phyloP scores from a whole-genome alignment of 2,888 invertebrate genomes.

The Chymomyza fuscimana region DNA sequence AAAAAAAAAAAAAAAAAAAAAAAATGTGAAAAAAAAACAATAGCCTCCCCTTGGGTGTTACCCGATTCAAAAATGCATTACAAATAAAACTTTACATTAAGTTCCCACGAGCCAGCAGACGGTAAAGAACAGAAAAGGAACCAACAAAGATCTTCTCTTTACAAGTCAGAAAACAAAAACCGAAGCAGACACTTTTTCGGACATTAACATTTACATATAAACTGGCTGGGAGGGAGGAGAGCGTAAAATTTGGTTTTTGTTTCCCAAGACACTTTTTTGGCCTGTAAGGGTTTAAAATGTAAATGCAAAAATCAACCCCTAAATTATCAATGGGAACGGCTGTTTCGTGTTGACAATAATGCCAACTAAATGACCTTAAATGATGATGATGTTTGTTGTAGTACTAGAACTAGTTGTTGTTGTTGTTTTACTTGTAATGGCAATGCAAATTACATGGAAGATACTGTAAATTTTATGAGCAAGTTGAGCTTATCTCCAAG shows the following conservation, averaged over 20 bases:
- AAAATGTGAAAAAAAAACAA: not conserved
- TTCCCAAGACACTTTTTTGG: conserved; percentile 30
- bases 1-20: not conserved
- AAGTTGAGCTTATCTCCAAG: not conserved
- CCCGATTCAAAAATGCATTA: conserved; percentile 27
- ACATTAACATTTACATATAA: conserved; percentile 46
- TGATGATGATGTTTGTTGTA: conserved; percentile 45
- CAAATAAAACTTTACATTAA: conserved; percentile 21
- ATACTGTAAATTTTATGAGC: conserved; percentile 11
- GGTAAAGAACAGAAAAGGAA: conserved; percentile 19
- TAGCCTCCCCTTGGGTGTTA: not conserved
- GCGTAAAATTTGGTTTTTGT: conserved; percentile 36
- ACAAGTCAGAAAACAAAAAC: conserved; percentile 31
- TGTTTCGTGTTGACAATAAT: conserved; percentile 5
- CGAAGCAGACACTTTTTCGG: conserved; percentile 38
- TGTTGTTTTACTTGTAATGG: conserved; percentile 15
- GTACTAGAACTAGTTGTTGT: conserved; percentile 7
- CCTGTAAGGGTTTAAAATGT: conserved; percentile 6
- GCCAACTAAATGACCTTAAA: conserved; percentile 56
- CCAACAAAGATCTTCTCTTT: conserved; percentile 48
- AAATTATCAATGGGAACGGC: conserved; percentile 6
- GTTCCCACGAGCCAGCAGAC: conserved; percentile 55
- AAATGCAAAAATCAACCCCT: conserved; percentile 44
- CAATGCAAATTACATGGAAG: conserved; percentile 48
- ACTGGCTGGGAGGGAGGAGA: conserved; percentile 16